Percentiles rank a stretch among this genome's conserved stretches.
These are phyloP conservation scores for Hypsibius dujardini DNA, from an alignment of 1,140 invertebrate species.

Conservation along the genomic window DNA sequence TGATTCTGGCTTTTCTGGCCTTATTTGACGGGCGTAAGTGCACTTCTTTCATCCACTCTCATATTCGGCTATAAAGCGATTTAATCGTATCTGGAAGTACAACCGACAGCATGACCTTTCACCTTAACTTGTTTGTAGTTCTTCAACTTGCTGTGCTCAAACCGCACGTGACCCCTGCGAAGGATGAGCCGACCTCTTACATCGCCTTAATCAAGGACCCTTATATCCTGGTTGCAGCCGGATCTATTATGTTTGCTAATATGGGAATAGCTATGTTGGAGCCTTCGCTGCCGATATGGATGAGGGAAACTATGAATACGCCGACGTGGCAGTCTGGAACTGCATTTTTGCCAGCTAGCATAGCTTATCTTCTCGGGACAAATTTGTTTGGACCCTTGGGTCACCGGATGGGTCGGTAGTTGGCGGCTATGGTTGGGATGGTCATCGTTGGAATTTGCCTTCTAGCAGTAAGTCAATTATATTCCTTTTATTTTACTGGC, in stretches of 20 bases:
- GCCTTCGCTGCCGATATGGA: conserved; percentile 87
- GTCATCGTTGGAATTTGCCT: conserved; percentile 83
- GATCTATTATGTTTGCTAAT: conserved; percentile 91
- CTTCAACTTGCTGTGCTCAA: conserved; percentile 85
- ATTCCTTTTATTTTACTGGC: no score
- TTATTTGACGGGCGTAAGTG: conserved; percentile 77
- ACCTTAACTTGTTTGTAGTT: conserved; percentile 39
- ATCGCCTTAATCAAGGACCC: conserved; percentile 76
- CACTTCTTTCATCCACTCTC: neutral
- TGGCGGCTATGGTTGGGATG: conserved; percentile 79
- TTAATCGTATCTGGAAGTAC: conserved; percentile 8
- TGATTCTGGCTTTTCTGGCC: conserved; percentile 75
- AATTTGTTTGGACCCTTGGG: conserved; percentile 95
- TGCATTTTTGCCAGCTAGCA: conserved; percentile 84
- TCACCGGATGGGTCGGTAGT: conserved; percentile 89
- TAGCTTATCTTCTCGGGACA: conserved; percentile 89
- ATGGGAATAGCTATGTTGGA: conserved; percentile 97
- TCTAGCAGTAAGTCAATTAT: conserved; percentile 40
- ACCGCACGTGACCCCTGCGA: conserved; percentile 70
- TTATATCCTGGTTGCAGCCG: conserved; percentile 64
- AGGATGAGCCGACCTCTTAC: conserved; percentile 76
- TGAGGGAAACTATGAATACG: conserved; percentile 92
- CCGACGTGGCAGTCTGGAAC: conserved; percentile 74
- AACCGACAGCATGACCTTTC: no score
- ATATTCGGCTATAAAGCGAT: no score